A percentile compares a stretch with the other conserved stretches of the same genome.
Evolutionary conservation across 2,888 invertebrate genomes (phyloP).

Genomic region (Stenodera caucasica): DNA sequence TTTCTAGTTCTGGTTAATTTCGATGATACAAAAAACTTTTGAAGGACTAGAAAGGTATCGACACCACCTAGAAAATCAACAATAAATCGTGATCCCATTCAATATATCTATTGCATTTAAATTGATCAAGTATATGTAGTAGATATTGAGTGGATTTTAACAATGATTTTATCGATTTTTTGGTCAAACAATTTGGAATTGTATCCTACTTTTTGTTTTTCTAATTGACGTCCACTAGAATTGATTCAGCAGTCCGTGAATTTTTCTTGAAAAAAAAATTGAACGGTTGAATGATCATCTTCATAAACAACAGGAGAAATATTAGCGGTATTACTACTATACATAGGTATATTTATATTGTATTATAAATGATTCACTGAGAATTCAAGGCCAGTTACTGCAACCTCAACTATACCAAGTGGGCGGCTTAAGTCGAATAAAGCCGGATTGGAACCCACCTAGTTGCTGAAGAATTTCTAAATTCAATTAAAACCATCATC

Average conservation of each 20-base stretch:
- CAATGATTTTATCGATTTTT: background rate
- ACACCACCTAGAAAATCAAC: too few relatives aligned
- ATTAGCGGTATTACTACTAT: background rate
- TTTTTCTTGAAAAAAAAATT: background rate
- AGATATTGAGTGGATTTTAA: too few relatives aligned
- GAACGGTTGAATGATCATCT: background rate
- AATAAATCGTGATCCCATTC: too few relatives aligned
- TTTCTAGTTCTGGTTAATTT: too few relatives aligned
- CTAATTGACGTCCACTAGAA: background rate
- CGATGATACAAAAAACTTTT: too few relatives aligned
- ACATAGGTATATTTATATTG: background rate
- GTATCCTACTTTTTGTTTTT: too few relatives aligned
- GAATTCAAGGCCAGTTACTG: conserved; percentile 35
- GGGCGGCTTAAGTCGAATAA: conserved; percentile 22
- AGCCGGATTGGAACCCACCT: conserved; percentile 20
- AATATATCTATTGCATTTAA: too few relatives aligned
- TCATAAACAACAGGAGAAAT: background rate
- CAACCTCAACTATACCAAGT: conserved; percentile 20
- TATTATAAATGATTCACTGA: conserved; percentile 30
- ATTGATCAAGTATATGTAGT: too few relatives aligned
- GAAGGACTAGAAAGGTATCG: too few relatives aligned
- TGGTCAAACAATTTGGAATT: background rate
- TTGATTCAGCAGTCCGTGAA: background rate
- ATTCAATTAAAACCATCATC: conserved; percentile 12
- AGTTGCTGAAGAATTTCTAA: conserved; percentile 13